Conservation (phyloP, 2,113 vertebrate genomes). For the Nibea albiflora region DNA sequence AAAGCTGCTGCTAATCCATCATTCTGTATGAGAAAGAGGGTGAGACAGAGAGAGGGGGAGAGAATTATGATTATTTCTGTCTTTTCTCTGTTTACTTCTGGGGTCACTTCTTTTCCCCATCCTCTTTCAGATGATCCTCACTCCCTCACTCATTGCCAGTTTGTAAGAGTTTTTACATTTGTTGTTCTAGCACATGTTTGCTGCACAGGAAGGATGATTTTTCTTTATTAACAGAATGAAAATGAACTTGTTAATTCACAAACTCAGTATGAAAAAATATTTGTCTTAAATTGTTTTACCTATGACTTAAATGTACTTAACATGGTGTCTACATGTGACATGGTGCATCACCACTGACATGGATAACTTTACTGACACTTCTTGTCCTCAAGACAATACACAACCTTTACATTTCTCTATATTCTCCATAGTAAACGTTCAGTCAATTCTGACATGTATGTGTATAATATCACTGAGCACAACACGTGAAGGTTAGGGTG, state of each 20-base stretch:
- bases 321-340: background rate
- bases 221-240: background rate
- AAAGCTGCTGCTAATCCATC: conserved; percentile 68
- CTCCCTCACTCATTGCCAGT: background rate
- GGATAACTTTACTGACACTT: background rate
- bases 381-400: background rate
- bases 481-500: background rate
- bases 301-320: background rate
- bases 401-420: background rate
- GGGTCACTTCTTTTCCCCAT: background rate
- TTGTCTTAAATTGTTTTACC: too few relatives aligned
- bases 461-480: too few relatives aligned
- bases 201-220: background rate
- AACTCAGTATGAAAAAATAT: too few relatives aligned
- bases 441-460: too few relatives aligned
- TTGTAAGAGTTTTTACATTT: background rate
- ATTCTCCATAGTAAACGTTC: too few relatives aligned
- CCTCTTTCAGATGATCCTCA: background rate
- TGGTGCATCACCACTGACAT: background rate
- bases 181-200: background rate
- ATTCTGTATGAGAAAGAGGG: conserved; percentile 28
- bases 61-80: background rate
- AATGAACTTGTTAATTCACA: background rate
- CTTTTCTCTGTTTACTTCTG: conserved; percentile 10
- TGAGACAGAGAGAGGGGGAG: background rate